Evolutionary conservation across 1,140 invertebrate species (phyloP), one percentile per base, ranked within the genome.

Genomic region (Drosophila baimaii): DNA sequence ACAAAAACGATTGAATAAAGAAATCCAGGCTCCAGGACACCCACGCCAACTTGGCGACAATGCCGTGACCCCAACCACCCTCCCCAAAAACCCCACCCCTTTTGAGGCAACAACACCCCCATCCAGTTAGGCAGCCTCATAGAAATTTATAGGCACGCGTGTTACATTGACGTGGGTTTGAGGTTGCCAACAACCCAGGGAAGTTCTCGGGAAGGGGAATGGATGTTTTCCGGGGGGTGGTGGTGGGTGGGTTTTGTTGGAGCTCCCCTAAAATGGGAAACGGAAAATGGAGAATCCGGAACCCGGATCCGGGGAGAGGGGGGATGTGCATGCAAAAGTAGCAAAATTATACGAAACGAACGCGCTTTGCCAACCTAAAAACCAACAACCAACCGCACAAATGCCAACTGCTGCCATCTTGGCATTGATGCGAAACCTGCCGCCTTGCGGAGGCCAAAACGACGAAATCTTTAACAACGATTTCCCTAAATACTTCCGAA

Each of bases 401-500:
- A 72, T 79, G 76, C 58, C 76, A 79, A 78, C 75, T 79, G 76
- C 66, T 77, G 56, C 73, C 74, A 69, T 76, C 73, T 76, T 77
- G 39, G 47, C 73, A 76, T 76, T 76, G 73, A 76, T 76, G 73
- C 56, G 68, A 41, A n/a, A 70, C 68, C 27, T 33, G 55, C 17
- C 25, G 31, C 25, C 35, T 64, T 58, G 46, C 23, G 68, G 68
- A 57, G 47, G 29, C 35, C 44, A 59, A 63, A 79, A 65, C 75
- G 76, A 70, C 82, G 76, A 88, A 90, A 89, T 89, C 78, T 84
- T 84, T 81, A 84, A 69, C 85, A 89, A 85, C 85, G 85, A 90
- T 90, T 89, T 89, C 85, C 85, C 81, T 89, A 89, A 89, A 89
- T 89, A 89, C 85, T 90, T 83, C 81, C 85, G 81, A 89, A 84